A percentile compares a stretch with the other conserved stretches of the same genome.
These are phyloP conservation scores for Drosophila meridiana DNA, from an alignment of 2,888 invertebrate species.

Conservation along the genomic window DNA sequence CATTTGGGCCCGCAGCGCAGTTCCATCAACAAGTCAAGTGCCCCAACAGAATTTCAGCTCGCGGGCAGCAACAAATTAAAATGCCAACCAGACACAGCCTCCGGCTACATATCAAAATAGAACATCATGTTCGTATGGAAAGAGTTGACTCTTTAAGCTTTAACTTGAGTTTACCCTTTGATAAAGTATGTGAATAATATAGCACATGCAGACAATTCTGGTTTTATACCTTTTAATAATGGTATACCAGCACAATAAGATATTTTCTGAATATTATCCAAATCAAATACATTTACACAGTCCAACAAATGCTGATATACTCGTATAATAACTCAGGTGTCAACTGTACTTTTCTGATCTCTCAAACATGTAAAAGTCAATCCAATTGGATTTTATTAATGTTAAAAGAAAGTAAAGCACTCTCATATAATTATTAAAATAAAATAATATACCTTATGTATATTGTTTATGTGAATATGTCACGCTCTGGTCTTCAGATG, in stretches of 20 bases:
- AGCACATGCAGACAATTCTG: no score
- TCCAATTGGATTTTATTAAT: not conserved
- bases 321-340: no score
- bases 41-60: slow-evolving; percentile 25
- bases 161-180: not conserved
- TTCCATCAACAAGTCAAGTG: slow-evolving; percentile 47
- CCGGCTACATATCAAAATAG: slow-evolving; percentile 3
- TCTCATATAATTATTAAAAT: not conserved
- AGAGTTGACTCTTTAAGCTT: not conserved
- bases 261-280: no score
- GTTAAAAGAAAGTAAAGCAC: no score
- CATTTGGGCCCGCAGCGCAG: slow-evolving; percentile 6
- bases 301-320: no score
- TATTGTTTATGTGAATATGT: not conserved
- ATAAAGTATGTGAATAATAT: no score
- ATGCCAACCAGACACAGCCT: slow-evolving; percentile 18
- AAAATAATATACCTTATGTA: not conserved
- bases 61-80: slow-evolving; percentile 27
- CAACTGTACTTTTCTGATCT: not conserved
- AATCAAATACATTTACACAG: no score
- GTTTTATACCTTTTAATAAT: no score
- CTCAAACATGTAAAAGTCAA: not conserved
- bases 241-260: no score
- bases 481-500: not conserved
- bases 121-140: not conserved